Conservation (phyloP, 2,797 vertebrate genomes). For the Okamejei kenojei region DNA sequence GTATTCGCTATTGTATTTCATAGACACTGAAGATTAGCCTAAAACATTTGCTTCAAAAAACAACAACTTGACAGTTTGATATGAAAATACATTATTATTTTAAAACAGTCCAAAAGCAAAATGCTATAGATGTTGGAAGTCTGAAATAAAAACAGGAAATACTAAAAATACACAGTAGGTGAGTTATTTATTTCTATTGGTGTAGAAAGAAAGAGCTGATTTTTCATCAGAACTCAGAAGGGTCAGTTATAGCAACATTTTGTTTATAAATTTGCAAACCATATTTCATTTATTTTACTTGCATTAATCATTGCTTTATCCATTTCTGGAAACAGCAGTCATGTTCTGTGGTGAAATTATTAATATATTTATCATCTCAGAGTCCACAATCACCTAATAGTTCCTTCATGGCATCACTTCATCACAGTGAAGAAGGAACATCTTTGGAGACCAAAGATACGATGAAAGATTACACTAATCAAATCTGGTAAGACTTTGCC, state of each 20-base stretch:
- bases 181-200: too few species aligned
- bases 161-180: too few species aligned
- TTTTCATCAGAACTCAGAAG: too few species aligned
- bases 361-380: constrained; percentile 43
- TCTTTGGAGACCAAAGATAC: constrained; percentile 65
- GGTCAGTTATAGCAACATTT: too few species aligned
- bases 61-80: background rate
- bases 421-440: constrained; percentile 57
- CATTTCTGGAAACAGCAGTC: background rate
- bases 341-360: background rate
- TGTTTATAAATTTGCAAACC: background rate
- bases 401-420: constrained; percentile 49
- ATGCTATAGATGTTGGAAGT: too few species aligned
- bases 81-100: background rate
- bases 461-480: constrained; percentile 65
- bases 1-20: background rate
- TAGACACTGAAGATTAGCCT: background rate
- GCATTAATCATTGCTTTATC: background rate
- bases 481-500: constrained; percentile 59
- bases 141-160: too few species aligned
- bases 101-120: too few species aligned
- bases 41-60: background rate
- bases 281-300: background rate
- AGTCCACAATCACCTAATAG: constrained; percentile 45
- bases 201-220: too few species aligned